Evolutionary conservation across 1,140 invertebrate species (phyloP), one percentile per base, ranked within the genome.

Genomic region (Rhynchophorus ferrugineus): DNA sequence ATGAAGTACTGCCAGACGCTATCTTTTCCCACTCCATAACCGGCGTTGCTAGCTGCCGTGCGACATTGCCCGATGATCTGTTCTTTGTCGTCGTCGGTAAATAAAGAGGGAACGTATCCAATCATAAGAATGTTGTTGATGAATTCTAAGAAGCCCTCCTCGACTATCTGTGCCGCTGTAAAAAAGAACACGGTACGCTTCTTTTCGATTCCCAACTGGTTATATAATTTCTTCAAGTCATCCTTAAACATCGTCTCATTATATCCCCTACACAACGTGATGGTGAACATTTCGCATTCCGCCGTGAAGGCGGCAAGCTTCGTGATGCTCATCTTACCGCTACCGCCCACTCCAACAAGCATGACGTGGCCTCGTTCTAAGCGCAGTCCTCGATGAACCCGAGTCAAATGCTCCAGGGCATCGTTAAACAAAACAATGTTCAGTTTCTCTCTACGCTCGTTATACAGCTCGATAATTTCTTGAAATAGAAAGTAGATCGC

Each of bases 91-190:
- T 91, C 88, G 55, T 93, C 90, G 11, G 77, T 75, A 59, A 89
- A 95, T 3, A 95, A 68, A 1, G 89, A 81, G 1, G 89, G 86
- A 1, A 92, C 82, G 37, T 59, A 84, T 5, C 90, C 90, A 33
- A 85, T 84, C 61, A 86, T 90, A 24, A 94, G 69, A 61, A 94
- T 91, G 61, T 92, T 94, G 69, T 94, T 94, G 37, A 94, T 87
- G 48, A 89, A 74, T 69, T 94, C 91, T 47, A 94, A 66, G 69
- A 94, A 94, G 19, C 86, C 83, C 74, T 87, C 84, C 57, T 85
- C 79, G 1, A 79, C 68, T 53, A 89, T 75, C 79, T 93, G 86
- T 9, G 85, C 79, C 21, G 85, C 83, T 0, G 84, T 87, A 58
- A 94, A 92, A 0, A 94, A 66, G 61, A 95, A 94, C 0, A 89